Evolutionary conservation across 2,888 invertebrate genomes (phyloP), one percentile per base, ranked within the genome.

Genomic region (Latrodectus elegans): DNA sequence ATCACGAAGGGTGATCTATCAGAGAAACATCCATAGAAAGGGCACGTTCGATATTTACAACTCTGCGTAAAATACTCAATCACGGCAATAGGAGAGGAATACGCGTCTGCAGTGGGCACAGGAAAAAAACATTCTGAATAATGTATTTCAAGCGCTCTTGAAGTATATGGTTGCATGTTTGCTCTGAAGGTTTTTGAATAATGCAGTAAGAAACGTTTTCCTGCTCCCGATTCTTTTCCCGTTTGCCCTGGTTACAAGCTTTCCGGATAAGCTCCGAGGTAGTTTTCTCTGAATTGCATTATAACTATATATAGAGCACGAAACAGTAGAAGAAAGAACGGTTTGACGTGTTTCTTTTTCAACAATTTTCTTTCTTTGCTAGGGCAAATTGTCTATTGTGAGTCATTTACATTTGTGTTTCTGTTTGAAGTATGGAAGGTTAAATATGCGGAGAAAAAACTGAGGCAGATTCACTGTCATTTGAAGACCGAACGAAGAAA

Each of bases 91-190:
- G 81, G 38, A 52, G 81, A 71, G 17, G 64, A 80, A 64, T n/a
- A 53, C 73, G 26, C 72, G 80, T 64, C 60, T 64, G 72, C 17
- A 15, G 49, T n/a, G 11, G 51, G 49, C n/a, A 22, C n/a, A 26
- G 17, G 10, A 22, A 68, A 53, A 60, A 52, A 73, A 53, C 70
- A 60, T 55, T 75, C 74, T 82, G 82, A 82, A 82, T 82, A 75
- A 82, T 82, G 82, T 60, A 82, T 75, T 82, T 82, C 75, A 55
- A 70, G 82, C 60, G 26, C 11, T 15, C 55, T 17, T 75, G 55
- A n/a, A 53, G 82, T 82, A 68, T 70, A 68, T 68, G 82, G 75
- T 82, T 82, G 82, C 82, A 82, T 82, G 75, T 75, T 82, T 82
- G 70, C 82, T 22, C 22, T 14, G 17, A 11, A 22, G 70, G 70